Conservation (phyloP, 92 coral and sea anemone species). For the Parazoanthus atlanticus region DNA sequence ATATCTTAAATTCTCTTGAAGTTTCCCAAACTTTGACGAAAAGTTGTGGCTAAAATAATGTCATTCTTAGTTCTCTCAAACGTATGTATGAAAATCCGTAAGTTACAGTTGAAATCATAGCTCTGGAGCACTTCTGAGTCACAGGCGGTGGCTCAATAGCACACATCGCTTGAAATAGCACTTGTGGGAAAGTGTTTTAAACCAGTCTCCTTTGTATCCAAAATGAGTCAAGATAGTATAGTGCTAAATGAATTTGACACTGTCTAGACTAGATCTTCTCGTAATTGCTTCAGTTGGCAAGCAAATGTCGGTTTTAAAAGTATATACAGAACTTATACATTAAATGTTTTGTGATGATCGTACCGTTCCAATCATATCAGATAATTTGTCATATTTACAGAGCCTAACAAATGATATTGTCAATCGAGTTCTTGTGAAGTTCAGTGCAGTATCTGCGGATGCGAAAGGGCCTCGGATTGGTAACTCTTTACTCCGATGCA, state of each 20-base stretch:
- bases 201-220: constrained; percentile 19
- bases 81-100: constrained; percentile 21
- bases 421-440: constrained; percentile 6
- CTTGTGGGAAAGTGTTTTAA: constrained; percentile 11
- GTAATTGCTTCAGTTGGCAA: not conserved
- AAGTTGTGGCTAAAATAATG: not conserved
- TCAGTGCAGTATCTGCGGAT: constrained; percentile 35
- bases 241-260: constrained; percentile 34
- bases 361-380: constrained; percentile 1
- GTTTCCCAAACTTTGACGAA: constrained; percentile 37
- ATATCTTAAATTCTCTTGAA: constrained; percentile 37
- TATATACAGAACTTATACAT: constrained; percentile 29
- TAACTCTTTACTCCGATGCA: constrained; percentile 37
- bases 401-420: not conserved
- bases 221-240: constrained; percentile 21
- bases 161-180: constrained; percentile 13
- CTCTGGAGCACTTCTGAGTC: not conserved
- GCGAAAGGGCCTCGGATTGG: constrained; percentile 30
- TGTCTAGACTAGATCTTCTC: constrained; percentile 2
- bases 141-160: not conserved
- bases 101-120: not conserved
- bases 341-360: constrained; percentile 5
- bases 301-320: constrained; percentile 2
- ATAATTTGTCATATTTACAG: constrained; percentile 39
- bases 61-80: not conserved